Conservation (phyloP, 2,113 vertebrate species). For the Aphyosemion australe region DNA sequence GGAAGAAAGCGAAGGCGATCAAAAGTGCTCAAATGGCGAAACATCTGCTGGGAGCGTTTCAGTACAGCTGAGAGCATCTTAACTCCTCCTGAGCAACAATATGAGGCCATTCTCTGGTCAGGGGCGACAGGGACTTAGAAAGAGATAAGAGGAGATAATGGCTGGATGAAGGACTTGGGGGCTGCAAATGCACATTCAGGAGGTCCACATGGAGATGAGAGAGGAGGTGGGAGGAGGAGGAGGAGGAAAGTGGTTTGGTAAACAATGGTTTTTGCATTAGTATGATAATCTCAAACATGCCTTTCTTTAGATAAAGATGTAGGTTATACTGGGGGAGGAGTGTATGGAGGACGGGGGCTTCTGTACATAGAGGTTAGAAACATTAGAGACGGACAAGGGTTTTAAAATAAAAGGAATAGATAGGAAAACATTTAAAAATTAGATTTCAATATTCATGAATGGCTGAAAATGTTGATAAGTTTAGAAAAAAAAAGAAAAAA, state of each 20-base stretch:
- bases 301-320: conserved; percentile 71
- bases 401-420: conserved; percentile 8
- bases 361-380: conserved; percentile 1
- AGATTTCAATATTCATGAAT: neutral
- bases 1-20: conserved; percentile 60
- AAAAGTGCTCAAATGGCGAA: conserved; percentile 64
- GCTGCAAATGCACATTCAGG: conserved; percentile 68
- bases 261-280: conserved; percentile 68
- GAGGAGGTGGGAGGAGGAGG: conserved; percentile 29
- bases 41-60: conserved; percentile 76
- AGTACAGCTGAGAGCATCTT: conserved; percentile 71
- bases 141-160: conserved; percentile 81
- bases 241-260: conserved; percentile 66
- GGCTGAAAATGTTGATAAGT: neutral
- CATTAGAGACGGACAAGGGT: conserved; percentile 4
- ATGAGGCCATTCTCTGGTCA: conserved; percentile 65
- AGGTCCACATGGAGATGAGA: conserved; percentile 49
- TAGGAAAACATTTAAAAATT: neutral
- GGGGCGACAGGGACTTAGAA: conserved; percentile 68
- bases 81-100: conserved; percentile 75
- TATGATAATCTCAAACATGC: conserved; percentile 68
- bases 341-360: conserved; percentile 5
- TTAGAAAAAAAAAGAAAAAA: neutral
- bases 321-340: conserved; percentile 59
- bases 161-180: conserved; percentile 62